Conservation (phyloP, 2,113 vertebrate genomes). For the Apteryx mantelli region DNA sequence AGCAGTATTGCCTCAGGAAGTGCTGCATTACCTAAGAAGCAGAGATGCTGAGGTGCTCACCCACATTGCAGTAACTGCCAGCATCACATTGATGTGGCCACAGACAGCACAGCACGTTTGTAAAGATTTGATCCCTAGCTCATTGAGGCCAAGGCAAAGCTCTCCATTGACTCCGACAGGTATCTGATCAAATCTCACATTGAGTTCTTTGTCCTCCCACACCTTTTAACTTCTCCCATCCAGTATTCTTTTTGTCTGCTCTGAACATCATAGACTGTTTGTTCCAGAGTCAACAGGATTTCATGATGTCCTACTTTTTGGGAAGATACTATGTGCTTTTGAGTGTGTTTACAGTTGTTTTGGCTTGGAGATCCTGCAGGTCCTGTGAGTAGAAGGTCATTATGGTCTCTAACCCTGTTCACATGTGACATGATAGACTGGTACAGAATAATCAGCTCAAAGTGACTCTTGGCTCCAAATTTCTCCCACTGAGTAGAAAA, state of each 20-base stretch:
- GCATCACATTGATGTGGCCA: fast-evolving
- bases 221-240: not conserved
- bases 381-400: not conserved
- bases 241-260: not conserved
- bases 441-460: not conserved
- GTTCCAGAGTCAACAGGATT: not conserved
- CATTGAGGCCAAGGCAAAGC: not conserved
- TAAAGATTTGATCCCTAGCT: not conserved
- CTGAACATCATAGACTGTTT: not conserved
- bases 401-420: not conserved
- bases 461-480: not conserved
- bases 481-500: not conserved
- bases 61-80: not conserved
- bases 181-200: not conserved
- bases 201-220: not conserved
- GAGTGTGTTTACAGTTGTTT: not conserved
- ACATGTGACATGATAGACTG: not conserved
- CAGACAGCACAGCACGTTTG: not conserved
- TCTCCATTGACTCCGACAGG: not conserved
- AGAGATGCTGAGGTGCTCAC: not conserved
- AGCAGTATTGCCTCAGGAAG: fast-evolving
- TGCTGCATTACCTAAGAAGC: not conserved
- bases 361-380: not conserved
- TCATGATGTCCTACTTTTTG: not conserved
- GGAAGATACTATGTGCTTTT: not conserved